A percentile compares a stretch with the other conserved stretches of the same genome.
These are phyloP conservation scores for Pipra filicauda DNA, from an alignment of 2,113 vertebrate genomes.

Conservation along the genomic window DNA sequence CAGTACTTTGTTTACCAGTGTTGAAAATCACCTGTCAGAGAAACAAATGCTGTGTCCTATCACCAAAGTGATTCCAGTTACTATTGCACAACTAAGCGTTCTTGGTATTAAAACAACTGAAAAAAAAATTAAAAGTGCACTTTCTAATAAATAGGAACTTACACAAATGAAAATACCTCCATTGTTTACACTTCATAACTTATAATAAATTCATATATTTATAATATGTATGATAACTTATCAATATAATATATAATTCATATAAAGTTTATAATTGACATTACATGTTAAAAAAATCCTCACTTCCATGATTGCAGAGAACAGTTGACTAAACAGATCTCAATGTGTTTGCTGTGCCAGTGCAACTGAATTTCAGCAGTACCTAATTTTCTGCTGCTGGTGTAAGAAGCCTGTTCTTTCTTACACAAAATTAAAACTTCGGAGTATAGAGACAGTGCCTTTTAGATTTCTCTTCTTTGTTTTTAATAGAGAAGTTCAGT, in stretches of 20 bases:
- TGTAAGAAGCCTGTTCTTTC: not conserved
- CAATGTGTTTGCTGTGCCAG: not conserved
- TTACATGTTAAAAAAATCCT: not conserved
- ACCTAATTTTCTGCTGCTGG: not conserved
- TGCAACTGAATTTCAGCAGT: not conserved
- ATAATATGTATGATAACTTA: not conserved
- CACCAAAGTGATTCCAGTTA: not conserved
- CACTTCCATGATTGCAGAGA: not conserved
- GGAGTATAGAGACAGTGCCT: not conserved
- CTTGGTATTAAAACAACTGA: not conserved
- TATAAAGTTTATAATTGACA: not conserved
- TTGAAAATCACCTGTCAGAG: not conserved
- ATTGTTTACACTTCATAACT: not conserved
- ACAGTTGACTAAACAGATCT: not conserved
- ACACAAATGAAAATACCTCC: not conserved
- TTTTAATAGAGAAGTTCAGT: not conserved
- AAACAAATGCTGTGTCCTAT: not conserved
- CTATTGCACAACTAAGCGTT: not conserved
- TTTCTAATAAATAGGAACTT: not conserved
- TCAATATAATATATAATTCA: not conserved
- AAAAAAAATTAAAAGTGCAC: not conserved
- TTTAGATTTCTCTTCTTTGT: not conserved
- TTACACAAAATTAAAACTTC: not conserved
- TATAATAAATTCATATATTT: not conserved
- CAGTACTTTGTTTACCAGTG: not conserved